Base-by-base conservation (phyloP, 2,113 vertebrate genomes). In the Pelusios castaneus region DNA sequence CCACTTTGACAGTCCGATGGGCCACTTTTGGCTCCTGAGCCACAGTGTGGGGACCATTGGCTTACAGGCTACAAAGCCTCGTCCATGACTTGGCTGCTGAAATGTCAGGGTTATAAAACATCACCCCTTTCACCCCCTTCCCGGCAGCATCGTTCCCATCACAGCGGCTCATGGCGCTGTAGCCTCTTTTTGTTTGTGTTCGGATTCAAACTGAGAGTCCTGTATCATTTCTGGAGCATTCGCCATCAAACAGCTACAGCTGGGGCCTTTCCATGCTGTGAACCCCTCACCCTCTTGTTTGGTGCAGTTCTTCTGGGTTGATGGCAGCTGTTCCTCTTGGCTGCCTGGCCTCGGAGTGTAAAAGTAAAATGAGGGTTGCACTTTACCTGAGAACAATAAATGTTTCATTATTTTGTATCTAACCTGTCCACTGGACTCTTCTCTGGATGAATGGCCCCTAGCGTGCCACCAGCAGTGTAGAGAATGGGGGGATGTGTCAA, bases 321-420 rank as follows among this genome's bases (percentile, higher is more conserved):
- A 38, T 31, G 43, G 2, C 56, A 41, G 3, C 56, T 84, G 83
- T 55, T 63, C 51, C 89, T 43, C 45, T 45, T 0, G 0, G n/a
- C 94, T 5, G 2, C 51, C 1, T 0, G 0, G 49, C 11, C 87
- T 8, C 24, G 1, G 43, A 21, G 55, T 9, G 54, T 75, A 45
- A n/a, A 81, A 45, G 17, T 4, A 31, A 1, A 3, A 80, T 2
- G 55, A 76, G 81, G 11, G 58, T 75, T 11, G 79, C 91, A 82
- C 90, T 91, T 94, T 58, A 89, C 58, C 70, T 51, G 4, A 8
- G 0, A 1, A 78, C 54, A 96, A 95, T 95, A 95, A 96, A 95
- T 81, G 5, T 49, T 2, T 80, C 73, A 88, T 49, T 95, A 90
- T 95, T 96, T 95, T 96, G 87, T 24, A 87, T 41, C 77, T 22